Base-by-base conservation (phyloP, 2,797 vertebrate species). In the Sebastes minor region DNA sequence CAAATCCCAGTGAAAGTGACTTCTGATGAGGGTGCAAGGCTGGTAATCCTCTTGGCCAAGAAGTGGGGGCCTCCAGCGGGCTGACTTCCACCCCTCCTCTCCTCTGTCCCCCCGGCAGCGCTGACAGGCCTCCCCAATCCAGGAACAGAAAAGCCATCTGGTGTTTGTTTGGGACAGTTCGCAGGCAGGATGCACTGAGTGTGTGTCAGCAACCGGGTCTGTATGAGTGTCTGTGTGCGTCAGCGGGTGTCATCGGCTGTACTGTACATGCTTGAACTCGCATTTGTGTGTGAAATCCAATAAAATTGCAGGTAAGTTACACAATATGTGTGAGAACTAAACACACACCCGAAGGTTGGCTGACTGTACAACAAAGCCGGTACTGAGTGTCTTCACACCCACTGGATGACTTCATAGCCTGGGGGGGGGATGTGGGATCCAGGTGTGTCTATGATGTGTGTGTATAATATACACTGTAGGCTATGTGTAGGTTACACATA, bases 141-240 rank as follows among this genome's bases (percentile, higher is more conserved):
- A 93, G 91, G 88, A 94, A 91, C 89, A 93, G 92, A 90, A 90
- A 88, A 92, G 93, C 96, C 96, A 96, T 96, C 96, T 96, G 96
- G 94, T 96, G 94, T 96, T 96, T 95, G 95, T 94, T 94, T 94
- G 93, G 93, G 93, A 93, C 90, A 90, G 84, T 91, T 91, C 82
- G 68, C 83, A 88, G 88, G 86, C 92, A 93, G 90, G 85, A 88
- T 87, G 90, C 83, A 89, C 83, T 66, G 71, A 42, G 56, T 38
- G 74, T 28, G 64, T 71, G 82, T 85, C 76, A 82, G 69, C 79
- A 62, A 46, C 55, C 74, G 30, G 46, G 76, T 38, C 65, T 38
- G 52, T 60, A 38, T 71, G 70, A 25, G n/a, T 68, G 84, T 73
- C 32, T 70, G 61, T 23, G 12, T 76, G 76, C 71, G 77, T 85